These are phyloP conservation scores for Bufo bufo DNA, from an alignment of 2,113 vertebrate genomes.

Conservation along the genomic window DNA sequence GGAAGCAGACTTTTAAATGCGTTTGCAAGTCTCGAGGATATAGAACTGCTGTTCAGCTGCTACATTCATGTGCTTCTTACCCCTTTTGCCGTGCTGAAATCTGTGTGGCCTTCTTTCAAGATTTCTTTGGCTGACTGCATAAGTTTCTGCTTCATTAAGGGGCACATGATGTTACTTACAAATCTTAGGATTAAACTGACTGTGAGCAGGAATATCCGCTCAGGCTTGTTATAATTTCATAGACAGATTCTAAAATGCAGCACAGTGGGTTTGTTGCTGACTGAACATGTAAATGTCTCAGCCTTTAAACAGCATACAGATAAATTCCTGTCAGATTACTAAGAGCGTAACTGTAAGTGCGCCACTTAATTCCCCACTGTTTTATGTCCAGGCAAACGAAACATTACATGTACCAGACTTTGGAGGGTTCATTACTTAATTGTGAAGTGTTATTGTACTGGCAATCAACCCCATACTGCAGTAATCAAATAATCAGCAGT, in stretches of 20 bases:
- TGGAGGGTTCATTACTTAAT: slow-evolving; percentile 5
- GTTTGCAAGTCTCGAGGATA: slow-evolving; percentile 13
- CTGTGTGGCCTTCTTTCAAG: slow-evolving; percentile 17
- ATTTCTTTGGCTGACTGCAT: slow-evolving; percentile 29
- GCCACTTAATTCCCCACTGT: slow-evolving; percentile 19
- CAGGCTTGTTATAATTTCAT: slow-evolving; percentile 41
- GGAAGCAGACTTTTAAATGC: background rate
- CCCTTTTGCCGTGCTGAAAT: background rate
- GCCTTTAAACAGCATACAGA: background rate
- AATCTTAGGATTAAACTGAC: slow-evolving; percentile 33
- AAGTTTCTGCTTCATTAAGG: slow-evolving; percentile 44
- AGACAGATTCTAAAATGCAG: background rate
- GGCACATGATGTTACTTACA: slow-evolving; percentile 40
- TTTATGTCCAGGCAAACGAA: slow-evolving; percentile 16
- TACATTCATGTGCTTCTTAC: background rate
- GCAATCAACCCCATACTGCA: background rate
- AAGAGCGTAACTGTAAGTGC: background rate
- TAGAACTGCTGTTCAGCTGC: slow-evolving; percentile 11
- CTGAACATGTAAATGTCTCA: slow-evolving; percentile 20
- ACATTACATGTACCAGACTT: background rate
- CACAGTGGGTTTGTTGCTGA: slow-evolving; percentile 18
- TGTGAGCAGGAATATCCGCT: background rate
- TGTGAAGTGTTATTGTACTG: background rate
- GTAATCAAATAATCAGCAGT: background rate
- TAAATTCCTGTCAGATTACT: slow-evolving; percentile 24